These are phyloP conservation scores for Linyphia triangularis DNA, from an alignment of 2,888 invertebrate genomes.

Conservation along the genomic window DNA sequence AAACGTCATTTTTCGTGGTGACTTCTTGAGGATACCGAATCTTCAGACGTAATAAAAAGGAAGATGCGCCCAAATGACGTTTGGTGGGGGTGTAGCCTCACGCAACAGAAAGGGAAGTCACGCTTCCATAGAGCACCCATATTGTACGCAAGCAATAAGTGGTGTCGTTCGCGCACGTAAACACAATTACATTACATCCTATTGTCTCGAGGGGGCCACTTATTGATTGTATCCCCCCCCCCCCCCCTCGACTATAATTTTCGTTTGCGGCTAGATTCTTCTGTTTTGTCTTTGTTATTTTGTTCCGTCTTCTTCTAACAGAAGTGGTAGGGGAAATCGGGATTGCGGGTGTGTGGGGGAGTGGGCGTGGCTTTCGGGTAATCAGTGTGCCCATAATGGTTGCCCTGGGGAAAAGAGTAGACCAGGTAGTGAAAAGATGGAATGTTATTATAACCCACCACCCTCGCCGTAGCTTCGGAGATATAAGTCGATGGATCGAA, in stretches of 20 bases:
- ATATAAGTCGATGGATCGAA: constrained; percentile 11
- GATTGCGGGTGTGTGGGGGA: constrained; percentile 18
- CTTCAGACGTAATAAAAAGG: not conserved
- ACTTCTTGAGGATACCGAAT: not conserved
- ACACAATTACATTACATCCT: constrained; percentile 44
- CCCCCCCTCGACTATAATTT: constrained; percentile 51
- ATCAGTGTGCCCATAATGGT: constrained; percentile 64
- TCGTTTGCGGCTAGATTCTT: not conserved
- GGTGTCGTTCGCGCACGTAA: constrained; percentile 51
- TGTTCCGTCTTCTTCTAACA: constrained; percentile 7
- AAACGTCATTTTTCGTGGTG: not conserved
- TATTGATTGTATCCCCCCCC: constrained; percentile 54
- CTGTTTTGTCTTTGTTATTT: too few relatives aligned
- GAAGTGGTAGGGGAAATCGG: constrained; percentile 29
- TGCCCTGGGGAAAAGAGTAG: not conserved
- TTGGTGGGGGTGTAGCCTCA: constrained; percentile 18
- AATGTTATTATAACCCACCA: constrained; percentile 44
- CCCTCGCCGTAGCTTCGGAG: not conserved
- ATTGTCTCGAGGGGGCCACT: constrained; percentile 40
- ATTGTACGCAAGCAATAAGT: not conserved
- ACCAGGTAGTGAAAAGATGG: constrained; percentile 50
- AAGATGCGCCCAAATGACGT: constrained; percentile 26
- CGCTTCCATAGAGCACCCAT: constrained; percentile 9
- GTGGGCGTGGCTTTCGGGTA: constrained; percentile 48
- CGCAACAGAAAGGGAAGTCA: not conserved